These are phyloP conservation scores for Lepus timidus DNA, from an alignment of 2,113 vertebrate species.

Conservation along the genomic window DNA sequence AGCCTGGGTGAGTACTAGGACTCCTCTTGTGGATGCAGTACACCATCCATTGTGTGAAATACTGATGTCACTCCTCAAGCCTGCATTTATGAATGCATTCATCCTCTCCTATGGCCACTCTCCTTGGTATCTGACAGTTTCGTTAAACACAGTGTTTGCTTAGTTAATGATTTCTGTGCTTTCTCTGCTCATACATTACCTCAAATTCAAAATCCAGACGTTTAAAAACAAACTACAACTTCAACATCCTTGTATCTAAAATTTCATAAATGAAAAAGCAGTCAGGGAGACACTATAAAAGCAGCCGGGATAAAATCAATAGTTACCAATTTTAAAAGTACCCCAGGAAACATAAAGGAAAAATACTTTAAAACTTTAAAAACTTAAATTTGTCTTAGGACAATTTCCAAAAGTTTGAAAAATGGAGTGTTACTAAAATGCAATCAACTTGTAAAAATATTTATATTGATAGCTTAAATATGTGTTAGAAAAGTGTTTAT, in stretches of 20 bases:
- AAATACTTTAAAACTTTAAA: background rate
- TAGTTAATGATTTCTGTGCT: background rate
- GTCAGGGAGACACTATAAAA: background rate
- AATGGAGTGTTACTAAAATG: background rate
- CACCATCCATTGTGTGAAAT: conserved; percentile 27
- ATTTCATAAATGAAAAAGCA: background rate
- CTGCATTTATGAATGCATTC: background rate
- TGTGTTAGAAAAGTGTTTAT: background rate
- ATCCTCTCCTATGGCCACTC: background rate
- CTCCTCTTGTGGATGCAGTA: background rate
- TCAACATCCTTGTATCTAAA: background rate
- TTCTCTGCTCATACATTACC: conserved; percentile 19
- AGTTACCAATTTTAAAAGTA: background rate
- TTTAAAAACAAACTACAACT: background rate
- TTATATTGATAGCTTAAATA: background rate
- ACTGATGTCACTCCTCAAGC: background rate
- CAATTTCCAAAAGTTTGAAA: background rate
- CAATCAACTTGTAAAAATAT: background rate
- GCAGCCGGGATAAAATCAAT: background rate
- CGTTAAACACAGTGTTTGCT: conserved; percentile 21
- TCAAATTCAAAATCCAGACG: conserved; percentile 41
- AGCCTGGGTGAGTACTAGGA: conserved; percentile 41
- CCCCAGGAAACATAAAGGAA: background rate
- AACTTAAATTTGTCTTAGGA: background rate
- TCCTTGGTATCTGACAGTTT: conserved; percentile 6